A percentile compares a stretch with the other conserved stretches of the same genome.
Conservation (phyloP, 2,888 invertebrate species). For the Malthinus seriepunctatus region DNA sequence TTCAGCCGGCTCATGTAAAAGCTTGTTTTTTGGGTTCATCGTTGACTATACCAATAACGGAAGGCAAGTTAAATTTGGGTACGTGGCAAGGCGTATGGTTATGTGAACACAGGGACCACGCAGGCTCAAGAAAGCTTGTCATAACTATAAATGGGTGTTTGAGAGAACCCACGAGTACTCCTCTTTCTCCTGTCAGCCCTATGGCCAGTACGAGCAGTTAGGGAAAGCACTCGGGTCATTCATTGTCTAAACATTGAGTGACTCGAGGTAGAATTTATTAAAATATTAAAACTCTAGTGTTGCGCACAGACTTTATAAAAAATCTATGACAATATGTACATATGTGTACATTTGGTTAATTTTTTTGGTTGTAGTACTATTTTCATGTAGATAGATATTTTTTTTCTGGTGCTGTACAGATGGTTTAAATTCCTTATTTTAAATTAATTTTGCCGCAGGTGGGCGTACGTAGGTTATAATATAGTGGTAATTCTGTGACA, state of each 20-base stretch:
- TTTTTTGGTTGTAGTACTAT: conserved; percentile 26
- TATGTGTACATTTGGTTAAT: conserved; percentile 52
- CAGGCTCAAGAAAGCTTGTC: conserved; percentile 83
- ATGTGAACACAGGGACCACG: conserved; percentile 96
- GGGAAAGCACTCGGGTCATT: conserved; percentile 65
- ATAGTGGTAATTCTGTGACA: conserved; percentile 17
- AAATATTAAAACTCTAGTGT: conserved; percentile 33
- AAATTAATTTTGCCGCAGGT: conserved; percentile 11
- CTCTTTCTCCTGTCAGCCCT: conserved; percentile 82
- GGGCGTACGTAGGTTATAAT: conserved; percentile 20
- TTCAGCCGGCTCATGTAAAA: conserved; percentile 95
- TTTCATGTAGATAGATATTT: conserved; percentile 28
- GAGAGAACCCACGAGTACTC: conserved; percentile 83
- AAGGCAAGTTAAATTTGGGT: conserved; percentile 92
- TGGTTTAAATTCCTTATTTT: conserved; percentile 5
- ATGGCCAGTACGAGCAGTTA: conserved; percentile 93
- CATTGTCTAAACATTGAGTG: conserved; percentile 55
- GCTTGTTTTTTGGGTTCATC: conserved; percentile 95
- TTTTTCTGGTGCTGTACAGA: conserved; percentile 43
- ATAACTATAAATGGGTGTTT: conserved; percentile 91
- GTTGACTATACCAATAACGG: conserved; percentile 93
- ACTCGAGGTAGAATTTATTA: conserved; percentile 44
- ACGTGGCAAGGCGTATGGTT: conserved; percentile 99
- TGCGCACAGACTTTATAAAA: conserved; percentile 49
- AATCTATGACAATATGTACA: conserved; percentile 57